Evolutionary conservation across 2,888 invertebrate genomes (phyloP), one percentile per base, ranked within the genome.

Genomic region (Agonopterix subpropinquella): DNA sequence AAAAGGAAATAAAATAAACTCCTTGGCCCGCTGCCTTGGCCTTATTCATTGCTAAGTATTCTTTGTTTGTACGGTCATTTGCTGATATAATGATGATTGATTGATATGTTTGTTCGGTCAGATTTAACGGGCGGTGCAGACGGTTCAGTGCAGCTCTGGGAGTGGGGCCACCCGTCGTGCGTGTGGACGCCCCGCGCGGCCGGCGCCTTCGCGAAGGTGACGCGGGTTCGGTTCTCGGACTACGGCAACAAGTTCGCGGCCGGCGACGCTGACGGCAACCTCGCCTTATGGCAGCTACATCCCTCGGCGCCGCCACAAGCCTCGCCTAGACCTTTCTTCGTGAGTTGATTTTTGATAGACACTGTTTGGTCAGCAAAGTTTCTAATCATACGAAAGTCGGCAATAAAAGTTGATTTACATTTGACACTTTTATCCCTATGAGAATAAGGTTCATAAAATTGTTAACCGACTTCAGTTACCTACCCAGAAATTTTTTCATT

Each of bases 161-260:
- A 99, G 87, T 99, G 99, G 98, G 97, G 97, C 7, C 98, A 98
- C 81, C 92, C 93, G 46, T 95, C 95, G 54, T 95, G 96, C 41
- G 95, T 98, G 10, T 95, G 97, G 67, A 93, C 94, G 15, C 97
- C 98, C 1, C 91, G 98, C 41, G 94, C 96, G n/a, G 92, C 97
- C 0, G 98, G 98, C 36, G 97, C 98, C 4, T 98, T 96, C 80
- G 97, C 96, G 36, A 96, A 96, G 86, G 98, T 99, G 51, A 98
- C 98, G 1, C 92, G 97, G 57, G 96, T 98, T n/a, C 91, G 96
- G 52, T 98, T 98, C 89, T 97, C 96, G 44, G 95, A 96, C 71
- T 98, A 98, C 80, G 98, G 98, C 51, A 98, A 98, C 87, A 99
- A 99, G 88, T 98, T 99, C 81, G 99, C 99, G 36, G 98, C 98